Evolutionary conservation across 2,797 vertebrate genomes (phyloP).

Genomic region (Dryobates pubescens): DNA sequence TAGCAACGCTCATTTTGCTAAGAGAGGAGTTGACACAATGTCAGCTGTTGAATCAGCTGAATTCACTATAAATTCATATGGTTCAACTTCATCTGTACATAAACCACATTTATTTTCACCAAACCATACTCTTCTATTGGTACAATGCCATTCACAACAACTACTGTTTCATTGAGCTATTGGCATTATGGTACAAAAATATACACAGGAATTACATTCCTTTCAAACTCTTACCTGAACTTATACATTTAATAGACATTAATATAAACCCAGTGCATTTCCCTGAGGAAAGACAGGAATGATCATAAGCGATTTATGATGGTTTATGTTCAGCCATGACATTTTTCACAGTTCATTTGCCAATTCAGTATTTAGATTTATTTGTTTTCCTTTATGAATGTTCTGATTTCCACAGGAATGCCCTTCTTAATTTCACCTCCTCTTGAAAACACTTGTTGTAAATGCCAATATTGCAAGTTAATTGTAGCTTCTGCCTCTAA

Average conservation of each 20-base stretch:
- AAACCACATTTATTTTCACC: not conserved
- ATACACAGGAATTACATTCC: not conserved
- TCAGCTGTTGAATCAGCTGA: not conserved
- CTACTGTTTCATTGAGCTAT: not conserved
- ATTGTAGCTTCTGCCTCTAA: not conserved
- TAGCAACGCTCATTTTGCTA: not conserved
- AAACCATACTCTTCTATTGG: not conserved
- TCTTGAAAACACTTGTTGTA: not conserved
- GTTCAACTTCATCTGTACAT: not conserved
- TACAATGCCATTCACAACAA: not conserved
- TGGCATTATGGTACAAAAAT: not conserved
- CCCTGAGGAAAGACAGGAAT: not conserved
- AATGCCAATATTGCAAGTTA: not conserved
- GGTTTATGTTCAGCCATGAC: not conserved
- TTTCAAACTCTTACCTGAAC: not conserved
- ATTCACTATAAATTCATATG: not conserved
- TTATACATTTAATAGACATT: not conserved
- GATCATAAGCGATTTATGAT: not conserved
- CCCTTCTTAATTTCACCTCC: not conserved
- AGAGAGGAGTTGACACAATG: not conserved
- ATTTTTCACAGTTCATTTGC: not conserved
- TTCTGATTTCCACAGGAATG: not conserved
- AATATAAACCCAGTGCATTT: not conserved
- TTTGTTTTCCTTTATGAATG: not conserved
- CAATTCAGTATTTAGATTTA: not conserved